Evolutionary conservation across 2,113 vertebrate genomes (phyloP).

Genomic region (Rhinolophus ferrumequinum): DNA sequence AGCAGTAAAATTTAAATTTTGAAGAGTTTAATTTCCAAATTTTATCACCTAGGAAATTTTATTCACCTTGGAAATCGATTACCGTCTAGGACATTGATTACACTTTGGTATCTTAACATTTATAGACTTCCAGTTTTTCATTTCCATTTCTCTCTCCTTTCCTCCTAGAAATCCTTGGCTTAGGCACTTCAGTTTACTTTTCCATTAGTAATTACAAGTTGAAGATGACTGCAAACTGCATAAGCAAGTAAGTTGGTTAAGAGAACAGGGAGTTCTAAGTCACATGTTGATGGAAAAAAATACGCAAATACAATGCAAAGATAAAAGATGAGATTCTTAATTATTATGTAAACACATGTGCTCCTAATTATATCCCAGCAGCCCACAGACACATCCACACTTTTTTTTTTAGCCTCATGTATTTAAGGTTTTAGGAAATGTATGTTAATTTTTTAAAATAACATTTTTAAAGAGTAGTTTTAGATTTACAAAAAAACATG

Average conservation of each 20-base stretch:
- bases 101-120: neutral
- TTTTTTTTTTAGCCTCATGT: neutral
- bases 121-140: neutral
- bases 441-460: neutral
- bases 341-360: neutral
- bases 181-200: neutral
- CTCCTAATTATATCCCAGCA: neutral
- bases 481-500: neutral
- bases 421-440: neutral
- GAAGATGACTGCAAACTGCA: neutral
- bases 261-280: neutral
- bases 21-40: neutral
- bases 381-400: neutral
- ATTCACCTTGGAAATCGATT: neutral
- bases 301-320: neutral
- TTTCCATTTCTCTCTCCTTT: neutral
- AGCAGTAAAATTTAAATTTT: neutral
- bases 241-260: neutral
- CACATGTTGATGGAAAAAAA: neutral
- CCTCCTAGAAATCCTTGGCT: neutral
- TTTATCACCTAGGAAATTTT: neutral
- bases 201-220: neutral
- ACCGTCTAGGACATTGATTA: neutral
- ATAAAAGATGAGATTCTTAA: neutral
- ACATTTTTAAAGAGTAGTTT: neutral